phyloP scores from a whole-genome alignment of 92 coral and sea anemone genomes.

The Actinernus sp. region DNA sequence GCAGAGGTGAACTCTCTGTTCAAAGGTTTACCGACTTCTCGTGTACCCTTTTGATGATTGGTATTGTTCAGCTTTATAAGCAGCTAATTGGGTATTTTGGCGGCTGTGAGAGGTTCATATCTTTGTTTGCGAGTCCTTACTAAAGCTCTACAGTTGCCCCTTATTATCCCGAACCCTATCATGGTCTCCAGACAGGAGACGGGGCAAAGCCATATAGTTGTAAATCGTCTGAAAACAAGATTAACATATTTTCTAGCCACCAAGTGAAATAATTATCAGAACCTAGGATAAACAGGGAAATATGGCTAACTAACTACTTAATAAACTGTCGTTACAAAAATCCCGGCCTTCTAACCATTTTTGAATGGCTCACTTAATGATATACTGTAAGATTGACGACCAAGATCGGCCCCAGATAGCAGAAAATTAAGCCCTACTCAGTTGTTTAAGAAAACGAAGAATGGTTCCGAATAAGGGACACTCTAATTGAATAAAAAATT shows the following conservation, averaged over 20 bases:
- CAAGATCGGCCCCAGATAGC: conserved; percentile 12
- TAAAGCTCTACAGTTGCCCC: conserved; percentile 7
- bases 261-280: conserved; percentile 2
- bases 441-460: conserved; percentile 17
- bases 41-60: conserved; percentile 23
- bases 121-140: conserved; percentile 45
- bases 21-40: neutral
- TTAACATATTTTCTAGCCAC: conserved; percentile 50
- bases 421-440: conserved; percentile 1
- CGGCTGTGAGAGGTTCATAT: neutral
- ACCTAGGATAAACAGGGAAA: conserved; percentile 8
- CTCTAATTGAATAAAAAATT: conserved; percentile 13
- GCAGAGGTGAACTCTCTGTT: neutral
- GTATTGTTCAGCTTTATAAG: conserved; percentile 13
- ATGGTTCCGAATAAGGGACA: conserved; percentile 25
- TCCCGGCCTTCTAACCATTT: neutral
- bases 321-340: neutral
- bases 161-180: conserved; percentile 8
- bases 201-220: conserved; percentile 14
- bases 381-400: too few relatives aligned
- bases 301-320: neutral
- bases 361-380: too few relatives aligned
- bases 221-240: neutral
- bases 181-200: neutral
- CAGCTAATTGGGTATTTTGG: conserved; percentile 33